phyloP scores from a whole-genome alignment of 1,140 invertebrate species.

The Drosophila arawakana region DNA sequence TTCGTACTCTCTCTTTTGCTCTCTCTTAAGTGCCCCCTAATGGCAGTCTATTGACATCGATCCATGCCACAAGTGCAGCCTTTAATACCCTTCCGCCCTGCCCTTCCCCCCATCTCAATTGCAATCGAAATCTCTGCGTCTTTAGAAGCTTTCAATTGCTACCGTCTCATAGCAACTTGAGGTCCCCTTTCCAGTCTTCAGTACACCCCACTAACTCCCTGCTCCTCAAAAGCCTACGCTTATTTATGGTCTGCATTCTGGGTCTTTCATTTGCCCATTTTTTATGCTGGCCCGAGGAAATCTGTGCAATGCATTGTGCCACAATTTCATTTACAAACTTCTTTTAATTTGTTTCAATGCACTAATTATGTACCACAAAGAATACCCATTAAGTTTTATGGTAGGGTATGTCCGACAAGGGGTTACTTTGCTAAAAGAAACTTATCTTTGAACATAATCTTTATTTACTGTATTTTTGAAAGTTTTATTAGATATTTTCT shows the following conservation, averaged over 20 bases:
- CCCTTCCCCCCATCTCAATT: conserved; percentile 2
- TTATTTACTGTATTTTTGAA: no score
- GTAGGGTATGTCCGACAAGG: conserved; percentile 9
- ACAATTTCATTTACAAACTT: conserved; percentile 60
- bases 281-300: conserved; percentile 56
- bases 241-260: conserved; percentile 37
- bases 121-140: conserved; percentile 37
- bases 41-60: conserved; percentile 54
- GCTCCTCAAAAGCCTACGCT: background rate
- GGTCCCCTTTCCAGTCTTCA: background rate
- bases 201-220: background rate
- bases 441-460: no score
- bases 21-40: conserved; percentile 65
- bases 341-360: conserved; percentile 51
- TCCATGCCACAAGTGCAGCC: conserved; percentile 40
- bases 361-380: conserved; percentile 52
- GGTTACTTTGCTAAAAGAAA: background rate
- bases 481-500: background rate
- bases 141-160: conserved; percentile 60
- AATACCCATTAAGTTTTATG: background rate
- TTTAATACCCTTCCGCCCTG: conserved; percentile 6
- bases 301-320: conserved; percentile 64
- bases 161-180: conserved; percentile 32
- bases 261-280: conserved; percentile 27
- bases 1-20: conserved; percentile 6